phyloP scores from a whole-genome alignment of 2,888 invertebrate genomes.

The Drosophila putrida region DNA sequence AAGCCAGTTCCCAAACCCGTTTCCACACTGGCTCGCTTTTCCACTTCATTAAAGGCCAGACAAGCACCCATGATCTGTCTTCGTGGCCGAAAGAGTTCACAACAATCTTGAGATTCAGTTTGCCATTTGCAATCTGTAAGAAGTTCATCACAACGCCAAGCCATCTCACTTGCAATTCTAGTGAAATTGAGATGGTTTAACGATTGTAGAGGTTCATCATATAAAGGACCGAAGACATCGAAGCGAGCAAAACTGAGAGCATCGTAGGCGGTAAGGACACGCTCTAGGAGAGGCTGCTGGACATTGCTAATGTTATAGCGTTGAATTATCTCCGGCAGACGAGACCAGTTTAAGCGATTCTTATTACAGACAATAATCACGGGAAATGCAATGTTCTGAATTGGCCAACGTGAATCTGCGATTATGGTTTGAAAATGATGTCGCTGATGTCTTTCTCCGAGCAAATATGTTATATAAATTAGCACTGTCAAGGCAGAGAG shows the following conservation, averaged over 20 bases:
- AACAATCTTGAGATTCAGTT: conserved; percentile 83
- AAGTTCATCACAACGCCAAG: conserved; percentile 85
- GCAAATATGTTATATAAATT: conserved; percentile 66
- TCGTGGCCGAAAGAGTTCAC: conserved; percentile 85
- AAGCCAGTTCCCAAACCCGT: conserved; percentile 65
- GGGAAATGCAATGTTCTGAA: conserved; percentile 82
- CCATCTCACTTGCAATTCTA: conserved; percentile 73
- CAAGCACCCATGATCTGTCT: conserved; percentile 85
- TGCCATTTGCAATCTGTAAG: conserved; percentile 85
- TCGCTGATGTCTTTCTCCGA: conserved; percentile 71
- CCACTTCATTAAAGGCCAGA: conserved; percentile 85
- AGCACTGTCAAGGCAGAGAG: conserved; percentile 67
- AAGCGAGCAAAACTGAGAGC: conserved; percentile 74
- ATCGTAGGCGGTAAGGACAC: conserved; percentile 74
- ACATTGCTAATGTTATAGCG: conserved; percentile 55
- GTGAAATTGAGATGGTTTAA: conserved; percentile 82
- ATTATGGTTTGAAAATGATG: conserved; percentile 81
- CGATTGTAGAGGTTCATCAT: conserved; percentile 33
- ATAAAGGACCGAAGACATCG: conserved; percentile 47
- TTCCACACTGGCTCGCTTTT: conserved; percentile 51
- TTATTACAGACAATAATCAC: conserved; percentile 83
- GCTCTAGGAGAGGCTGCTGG: conserved; percentile 60
- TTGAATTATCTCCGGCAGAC: conserved; percentile 63
- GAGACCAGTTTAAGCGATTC: conserved; percentile 84
- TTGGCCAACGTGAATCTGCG: conserved; percentile 74